Evolutionary conservation across 2,797 vertebrate genomes (phyloP).

Genomic region (Bradypodion pumilum): DNA sequence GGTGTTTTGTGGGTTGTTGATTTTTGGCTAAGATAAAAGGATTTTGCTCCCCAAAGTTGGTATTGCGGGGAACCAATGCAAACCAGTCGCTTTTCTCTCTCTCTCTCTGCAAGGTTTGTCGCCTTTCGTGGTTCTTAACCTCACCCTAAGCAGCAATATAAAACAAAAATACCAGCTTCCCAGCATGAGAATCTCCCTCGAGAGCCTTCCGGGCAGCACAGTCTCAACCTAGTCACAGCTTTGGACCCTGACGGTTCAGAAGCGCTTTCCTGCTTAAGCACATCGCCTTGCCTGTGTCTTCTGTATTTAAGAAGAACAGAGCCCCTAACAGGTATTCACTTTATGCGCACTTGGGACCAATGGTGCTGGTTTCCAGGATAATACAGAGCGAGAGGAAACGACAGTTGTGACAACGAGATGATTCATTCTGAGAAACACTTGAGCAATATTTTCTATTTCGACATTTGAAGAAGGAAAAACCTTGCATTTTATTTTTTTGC

Average conservation of each 20-base stretch:
- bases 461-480: no score
- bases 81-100: rapidly evolving
- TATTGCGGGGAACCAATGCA: no score
- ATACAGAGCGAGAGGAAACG: neutral
- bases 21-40: neutral
- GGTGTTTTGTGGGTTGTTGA: neutral
- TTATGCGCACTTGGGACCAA: neutral
- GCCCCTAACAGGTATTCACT: neutral
- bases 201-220: neutral
- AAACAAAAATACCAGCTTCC: neutral
- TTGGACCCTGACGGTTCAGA: neutral
- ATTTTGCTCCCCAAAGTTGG: neutral
- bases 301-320: neutral
- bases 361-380: neutral
- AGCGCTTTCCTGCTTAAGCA: neutral
- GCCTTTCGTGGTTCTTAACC: neutral
- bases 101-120: neutral
- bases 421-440: no score
- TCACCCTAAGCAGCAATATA: conserved; percentile 19
- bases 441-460: neutral
- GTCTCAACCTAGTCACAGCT: neutral
- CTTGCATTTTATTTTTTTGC: rapidly evolving
- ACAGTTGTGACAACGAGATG: neutral
- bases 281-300: neutral
- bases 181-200: neutral